phyloP scores from a whole-genome alignment of 2,113 vertebrate species.

The Nipponia nippon region DNA sequence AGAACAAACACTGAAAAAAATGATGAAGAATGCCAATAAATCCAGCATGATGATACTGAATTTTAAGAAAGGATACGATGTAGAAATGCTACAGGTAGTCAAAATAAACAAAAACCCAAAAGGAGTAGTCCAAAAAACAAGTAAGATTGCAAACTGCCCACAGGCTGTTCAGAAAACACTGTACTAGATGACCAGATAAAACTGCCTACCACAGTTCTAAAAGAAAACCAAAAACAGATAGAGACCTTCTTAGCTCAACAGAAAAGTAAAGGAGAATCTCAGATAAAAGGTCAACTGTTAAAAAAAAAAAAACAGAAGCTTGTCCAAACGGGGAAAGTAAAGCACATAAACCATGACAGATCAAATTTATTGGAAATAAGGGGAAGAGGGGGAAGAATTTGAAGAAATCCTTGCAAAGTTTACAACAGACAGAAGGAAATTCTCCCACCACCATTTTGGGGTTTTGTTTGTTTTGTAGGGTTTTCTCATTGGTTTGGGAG shows the following conservation, averaged over 20 bases:
- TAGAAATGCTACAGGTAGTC: background rate
- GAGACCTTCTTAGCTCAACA: background rate
- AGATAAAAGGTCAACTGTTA: background rate
- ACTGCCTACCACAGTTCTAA: background rate
- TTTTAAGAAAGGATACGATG: background rate
- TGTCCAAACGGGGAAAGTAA: background rate
- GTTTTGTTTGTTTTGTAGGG: background rate
- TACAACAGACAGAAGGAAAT: background rate
- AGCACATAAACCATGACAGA: background rate
- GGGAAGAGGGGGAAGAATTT: background rate
- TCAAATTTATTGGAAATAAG: background rate
- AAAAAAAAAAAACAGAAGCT: background rate
- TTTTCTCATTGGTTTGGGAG: rapidly evolving
- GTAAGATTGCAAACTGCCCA: background rate
- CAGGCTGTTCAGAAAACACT: background rate
- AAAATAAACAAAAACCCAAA: background rate
- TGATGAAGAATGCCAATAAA: background rate
- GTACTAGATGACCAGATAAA: background rate
- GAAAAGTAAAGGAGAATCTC: background rate
- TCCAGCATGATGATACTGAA: background rate
- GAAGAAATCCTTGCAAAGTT: background rate
- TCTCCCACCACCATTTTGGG: rapidly evolving
- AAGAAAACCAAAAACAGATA: background rate
- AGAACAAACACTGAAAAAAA: background rate
- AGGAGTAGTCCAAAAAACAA: background rate